Percentiles rank a stretch among this genome's conserved stretches.
These are phyloP conservation scores for Labeo rohita DNA, from an alignment of 2,113 vertebrate species.

Conservation along the genomic window DNA sequence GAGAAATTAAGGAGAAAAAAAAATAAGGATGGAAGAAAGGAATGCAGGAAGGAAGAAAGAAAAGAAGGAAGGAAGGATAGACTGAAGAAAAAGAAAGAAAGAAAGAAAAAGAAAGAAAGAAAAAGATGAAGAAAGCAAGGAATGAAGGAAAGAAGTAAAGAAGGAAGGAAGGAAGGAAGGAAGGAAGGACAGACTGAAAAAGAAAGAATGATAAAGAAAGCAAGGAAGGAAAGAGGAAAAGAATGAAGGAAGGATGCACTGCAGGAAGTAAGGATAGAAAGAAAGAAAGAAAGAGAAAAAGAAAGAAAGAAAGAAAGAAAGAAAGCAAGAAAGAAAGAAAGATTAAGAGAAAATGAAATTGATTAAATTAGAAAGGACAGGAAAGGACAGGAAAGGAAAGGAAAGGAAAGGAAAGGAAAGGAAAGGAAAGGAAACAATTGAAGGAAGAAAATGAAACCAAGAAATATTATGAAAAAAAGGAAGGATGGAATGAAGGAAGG, in stretches of 20 bases:
- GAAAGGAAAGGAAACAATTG: neutral
- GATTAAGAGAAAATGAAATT: neutral
- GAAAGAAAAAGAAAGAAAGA: too few species aligned
- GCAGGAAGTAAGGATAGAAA: neutral
- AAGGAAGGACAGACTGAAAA: neutral
- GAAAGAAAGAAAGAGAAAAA: neutral
- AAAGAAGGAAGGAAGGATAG: too few species aligned
- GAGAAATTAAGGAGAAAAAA: neutral
- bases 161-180: conserved; percentile 47
- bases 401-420: conserved; percentile 40
- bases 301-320: conserved; percentile 48
- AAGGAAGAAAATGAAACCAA: too few species aligned
- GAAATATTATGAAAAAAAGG: too few species aligned
- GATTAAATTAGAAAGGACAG: neutral
- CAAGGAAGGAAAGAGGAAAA: neutral
- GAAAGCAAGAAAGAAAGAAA: neutral
- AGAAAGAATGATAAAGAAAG: neutral
- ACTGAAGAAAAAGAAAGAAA: neutral
- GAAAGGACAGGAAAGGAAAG: neutral
- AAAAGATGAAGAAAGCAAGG: neutral
- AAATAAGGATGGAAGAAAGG: neutral
- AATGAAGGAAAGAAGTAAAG: neutral
- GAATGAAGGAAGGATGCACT: neutral
- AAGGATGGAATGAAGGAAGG: too few species aligned
- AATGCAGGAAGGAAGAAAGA: neutral